These are phyloP conservation scores for Parus major DNA, from an alignment of 2,113 vertebrate species.

Conservation along the genomic window DNA sequence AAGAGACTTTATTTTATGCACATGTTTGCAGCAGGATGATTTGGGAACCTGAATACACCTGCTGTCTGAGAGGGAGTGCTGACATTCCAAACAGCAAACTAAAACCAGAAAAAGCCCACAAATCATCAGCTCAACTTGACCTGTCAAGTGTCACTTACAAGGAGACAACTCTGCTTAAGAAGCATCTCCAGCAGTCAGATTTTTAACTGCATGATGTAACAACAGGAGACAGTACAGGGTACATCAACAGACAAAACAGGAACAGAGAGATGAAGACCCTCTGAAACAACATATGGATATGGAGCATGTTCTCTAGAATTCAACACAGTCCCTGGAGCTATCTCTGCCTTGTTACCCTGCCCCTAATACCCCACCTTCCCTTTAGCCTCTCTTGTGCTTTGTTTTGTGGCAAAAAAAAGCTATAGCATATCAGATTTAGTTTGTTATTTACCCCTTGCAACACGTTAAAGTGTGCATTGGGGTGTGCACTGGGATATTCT, in stretches of 20 bases:
- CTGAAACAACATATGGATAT: neutral
- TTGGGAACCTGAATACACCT: neutral
- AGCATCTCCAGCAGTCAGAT: neutral
- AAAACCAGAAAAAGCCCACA: neutral
- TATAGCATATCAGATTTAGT: slow-evolving; percentile 14
- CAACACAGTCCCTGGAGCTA: neutral
- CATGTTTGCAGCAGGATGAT: neutral
- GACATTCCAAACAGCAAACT: neutral
- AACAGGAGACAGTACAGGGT: neutral
- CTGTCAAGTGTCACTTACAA: neutral
- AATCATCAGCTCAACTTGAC: neutral
- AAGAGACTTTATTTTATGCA: neutral
- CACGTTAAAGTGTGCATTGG: slow-evolving; percentile 7
- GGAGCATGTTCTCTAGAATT: neutral
- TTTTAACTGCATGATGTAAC: neutral
- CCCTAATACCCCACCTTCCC: neutral
- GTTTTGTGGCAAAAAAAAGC: neutral
- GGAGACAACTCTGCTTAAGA: neutral
- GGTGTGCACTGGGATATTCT: slow-evolving; percentile 55
- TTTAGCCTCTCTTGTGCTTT: neutral
- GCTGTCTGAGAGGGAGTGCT: neutral
- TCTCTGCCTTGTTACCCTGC: neutral
- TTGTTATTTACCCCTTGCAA: slow-evolving; percentile 38
- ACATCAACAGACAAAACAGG: neutral
- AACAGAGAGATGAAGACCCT: neutral